Evolutionary conservation across 2,113 vertebrate species (phyloP), one percentile per base, ranked within the genome.

Genomic region (Pseudorhombus dupliciocellatus): DNA sequence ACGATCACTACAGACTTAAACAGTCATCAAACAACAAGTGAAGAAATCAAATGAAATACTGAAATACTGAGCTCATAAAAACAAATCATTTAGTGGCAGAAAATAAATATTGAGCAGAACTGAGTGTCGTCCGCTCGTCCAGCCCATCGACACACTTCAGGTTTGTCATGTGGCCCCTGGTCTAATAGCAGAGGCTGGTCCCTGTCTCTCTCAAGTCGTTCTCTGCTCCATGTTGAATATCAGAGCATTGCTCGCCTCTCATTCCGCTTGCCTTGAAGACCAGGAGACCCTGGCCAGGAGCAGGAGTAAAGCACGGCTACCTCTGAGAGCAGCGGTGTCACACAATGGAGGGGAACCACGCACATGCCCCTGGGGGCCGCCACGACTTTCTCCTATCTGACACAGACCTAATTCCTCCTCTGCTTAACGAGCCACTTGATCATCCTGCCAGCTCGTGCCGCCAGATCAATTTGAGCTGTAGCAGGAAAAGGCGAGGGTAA

Each of bases 351-450:
- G 73, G 66, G 83, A 80, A 68, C 59, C 69, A 51, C 57, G 34
- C 30, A 11, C 62, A 56, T 57, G 65, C 70, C 79, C 53, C 4
- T 2, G 56, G 34, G 73, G 80, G 62, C 44, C 58, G 61, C 65
- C 40, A 14, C 5, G 34, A 81, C 79, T 86, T 80, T 75, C 72
- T 70, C 65, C 66, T 76, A 48, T 89, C 81, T 84, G 78, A 86
- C 80, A 70, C 72, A 75, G 60, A 81, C 81, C 83, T 84, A 84
- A 87, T 86, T 88, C 75, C 54, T 87, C 79, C 75, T 70, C 77
- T 79, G 77, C 77, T 51, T 91, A 91, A 92, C 82, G 84, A 92
- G 88, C 87, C 90, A 88, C 83, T 92, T 89, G 87, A 91, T 92
- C 88, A 91, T 88, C 70, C 75, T 85, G 90, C 83, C 84, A 80